Conservation (phyloP, 1,140 invertebrate species). For the Conopomorpha cramerella region DNA sequence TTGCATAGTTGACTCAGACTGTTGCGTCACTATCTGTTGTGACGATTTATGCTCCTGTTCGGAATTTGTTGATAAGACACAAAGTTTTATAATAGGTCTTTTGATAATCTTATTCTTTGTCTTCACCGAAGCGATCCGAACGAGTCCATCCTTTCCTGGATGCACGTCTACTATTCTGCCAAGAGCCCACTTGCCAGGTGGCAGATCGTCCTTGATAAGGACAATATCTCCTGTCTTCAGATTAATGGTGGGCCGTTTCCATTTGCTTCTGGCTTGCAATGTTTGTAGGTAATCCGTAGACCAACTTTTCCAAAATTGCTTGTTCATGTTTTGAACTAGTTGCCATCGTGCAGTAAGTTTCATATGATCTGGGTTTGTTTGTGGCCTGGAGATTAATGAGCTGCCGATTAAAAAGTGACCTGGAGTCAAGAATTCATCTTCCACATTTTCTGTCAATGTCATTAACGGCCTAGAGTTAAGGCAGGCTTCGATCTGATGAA, state of each 20-base stretch:
- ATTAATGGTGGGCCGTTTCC: slow-evolving; percentile 6
- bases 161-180: slow-evolving; percentile 13
- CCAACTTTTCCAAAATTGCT: slow-evolving; percentile 14
- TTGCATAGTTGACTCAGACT: too few species aligned
- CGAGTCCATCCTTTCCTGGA: slow-evolving; percentile 14
- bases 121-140: slow-evolving; percentile 12
- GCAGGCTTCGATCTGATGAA: slow-evolving; percentile 18
- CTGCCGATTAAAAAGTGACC: slow-evolving; percentile 16
- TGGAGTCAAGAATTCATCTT: slow-evolving; percentile 6
- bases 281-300: slow-evolving; percentile 19
- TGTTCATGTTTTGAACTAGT: slow-evolving; percentile 10
- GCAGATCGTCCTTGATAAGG: slow-evolving; percentile 10
- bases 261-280: slow-evolving; percentile 20
- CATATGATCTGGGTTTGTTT: slow-evolving; percentile 9
- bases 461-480: slow-evolving; percentile 18
- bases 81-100: slow-evolving; percentile 6
- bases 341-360: slow-evolving; percentile 12
- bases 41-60: not conserved
- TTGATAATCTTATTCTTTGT: slow-evolving; percentile 5
- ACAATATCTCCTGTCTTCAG: slow-evolving; percentile 8
- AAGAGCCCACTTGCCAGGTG: slow-evolving; percentile 14
- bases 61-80: not conserved
- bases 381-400: slow-evolving; percentile 7
- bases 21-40: too few species aligned
- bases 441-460: slow-evolving; percentile 8